Evolutionary conservation across 2,888 invertebrate species (phyloP).

Genomic region (Eudiplozoon nipponicum): DNA sequence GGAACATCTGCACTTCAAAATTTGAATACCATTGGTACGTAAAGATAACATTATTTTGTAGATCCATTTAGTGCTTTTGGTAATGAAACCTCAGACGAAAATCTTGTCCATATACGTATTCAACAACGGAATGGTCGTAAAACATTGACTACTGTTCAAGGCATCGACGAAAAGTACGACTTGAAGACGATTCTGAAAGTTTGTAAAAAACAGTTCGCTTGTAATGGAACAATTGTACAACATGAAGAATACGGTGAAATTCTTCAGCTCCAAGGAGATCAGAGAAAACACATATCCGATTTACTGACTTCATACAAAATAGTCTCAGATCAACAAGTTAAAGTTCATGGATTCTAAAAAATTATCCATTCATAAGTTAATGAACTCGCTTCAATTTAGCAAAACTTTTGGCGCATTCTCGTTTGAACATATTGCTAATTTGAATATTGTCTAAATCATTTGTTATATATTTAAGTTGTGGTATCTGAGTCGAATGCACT

Average conservation of each 20-base stretch:
- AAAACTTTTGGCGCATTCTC: too few relatives aligned
- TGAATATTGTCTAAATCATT: too few relatives aligned
- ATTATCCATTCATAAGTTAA: conserved; percentile 3
- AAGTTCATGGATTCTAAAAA: conserved; percentile 34
- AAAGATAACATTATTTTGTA: too few relatives aligned
- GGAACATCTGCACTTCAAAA: too few relatives aligned
- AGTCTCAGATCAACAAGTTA: conserved; percentile 83
- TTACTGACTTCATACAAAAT: conserved; percentile 89
- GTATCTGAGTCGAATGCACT: too few relatives aligned
- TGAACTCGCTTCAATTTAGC: too few relatives aligned
- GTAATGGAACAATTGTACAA: conserved; percentile 99
- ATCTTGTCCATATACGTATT: conserved; percentile 95
- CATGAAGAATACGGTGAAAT: conserved; percentile 99
- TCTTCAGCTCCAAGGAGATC: conserved; percentile 93
- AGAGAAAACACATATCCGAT: conserved; percentile 93
- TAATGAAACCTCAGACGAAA: conserved; percentile 72
- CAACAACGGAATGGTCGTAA: conserved; percentile 99
- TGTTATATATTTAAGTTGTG: too few relatives aligned
- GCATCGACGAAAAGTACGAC: conserved; percentile 41
- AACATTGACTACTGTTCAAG: conserved; percentile 86
- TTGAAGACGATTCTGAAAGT: conserved; percentile 97
- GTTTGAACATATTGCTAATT: too few relatives aligned
- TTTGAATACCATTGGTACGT: too few relatives aligned
- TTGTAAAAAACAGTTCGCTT: conserved; percentile 76
- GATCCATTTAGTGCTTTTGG: too few relatives aligned